Base-by-base conservation (phyloP, 1,140 invertebrate species). In the Drosophila chauvacae region DNA sequence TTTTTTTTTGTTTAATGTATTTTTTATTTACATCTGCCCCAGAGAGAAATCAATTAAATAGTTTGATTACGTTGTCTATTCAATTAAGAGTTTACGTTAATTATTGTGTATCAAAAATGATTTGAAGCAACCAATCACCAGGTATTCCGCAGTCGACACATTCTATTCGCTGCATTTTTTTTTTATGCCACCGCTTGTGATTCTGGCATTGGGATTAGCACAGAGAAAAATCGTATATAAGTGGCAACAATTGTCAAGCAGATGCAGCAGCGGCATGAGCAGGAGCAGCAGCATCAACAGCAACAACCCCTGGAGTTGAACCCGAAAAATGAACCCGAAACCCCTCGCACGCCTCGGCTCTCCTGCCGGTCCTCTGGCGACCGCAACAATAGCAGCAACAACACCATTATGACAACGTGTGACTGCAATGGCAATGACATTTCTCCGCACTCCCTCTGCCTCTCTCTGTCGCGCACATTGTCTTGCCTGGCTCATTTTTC, bases 361-460 rank as follows among this genome's bases (percentile, higher is more conserved):
- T 39, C 68, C 51, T 72, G 39, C 13, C 18, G 13, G n/a, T 57
- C 58, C 39, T 62, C 14, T 28, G 62, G 28, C 62, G 45, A 56
- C 48, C 74, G 48, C 48, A 66, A 77, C 37, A 59, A 48, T 55
- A 66, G 53, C 41, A 70, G 64, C 62, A 58, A 39, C 60, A 71
- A 35, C 50, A 64, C 33, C 60, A 63, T 76, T 80, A 80, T 80
- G 56, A 76, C 51, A 56, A 64, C 60, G 59, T 83, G 62, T 60
- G 65, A 77, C 60, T 77, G 83, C 71, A 83, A 80, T 78, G 80
- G 63, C 84, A 87, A 84, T 87, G 84, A 83, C 77, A 90, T 81
- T 69, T 60, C 59, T 35, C 39, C 45, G 30, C 48, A 23, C 35
- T 65, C 66, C 28, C 48, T 45, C 33, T n/a, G 30, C 50, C 44